Conservation (phyloP, 2,888 invertebrate species). For the Heliconius aoede region DNA sequence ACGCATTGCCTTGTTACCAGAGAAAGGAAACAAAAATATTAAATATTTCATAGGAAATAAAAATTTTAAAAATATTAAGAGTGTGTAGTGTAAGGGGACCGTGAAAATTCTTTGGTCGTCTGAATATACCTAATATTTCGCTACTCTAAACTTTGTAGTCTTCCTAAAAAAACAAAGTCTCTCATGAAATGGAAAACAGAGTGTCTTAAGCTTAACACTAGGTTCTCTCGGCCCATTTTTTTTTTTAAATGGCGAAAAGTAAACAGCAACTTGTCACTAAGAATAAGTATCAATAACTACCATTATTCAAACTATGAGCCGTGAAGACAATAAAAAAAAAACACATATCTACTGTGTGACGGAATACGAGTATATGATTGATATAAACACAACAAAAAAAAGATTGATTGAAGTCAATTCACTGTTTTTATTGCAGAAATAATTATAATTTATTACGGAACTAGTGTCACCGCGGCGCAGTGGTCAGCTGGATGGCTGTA, state of each 20-base stretch:
- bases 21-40: too few relatives aligned
- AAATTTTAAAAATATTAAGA: too few relatives aligned
- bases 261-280: not conserved
- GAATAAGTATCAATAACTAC: not conserved
- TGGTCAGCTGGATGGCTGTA: not conserved
- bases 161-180: too few relatives aligned
- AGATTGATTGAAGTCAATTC: not conserved
- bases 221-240: not conserved
- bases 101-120: too few relatives aligned
- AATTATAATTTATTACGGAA: not conserved
- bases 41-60: too few relatives aligned
- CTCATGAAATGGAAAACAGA: not conserved
- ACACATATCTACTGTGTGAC: not conserved
- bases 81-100: too few relatives aligned
- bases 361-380: not conserved
- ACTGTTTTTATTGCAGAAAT: constrained; percentile 3
- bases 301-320: not conserved
- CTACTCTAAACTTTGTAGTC: too few relatives aligned
- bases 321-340: not conserved
- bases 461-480: not conserved
- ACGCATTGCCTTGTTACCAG: too few relatives aligned
- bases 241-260: not conserved
- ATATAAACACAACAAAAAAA: not conserved
- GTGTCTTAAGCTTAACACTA: not conserved
- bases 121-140: too few relatives aligned